Evolutionary conservation across 2,888 invertebrate genomes (phyloP).

Genomic region (Didymodactylos carnosus): DNA sequence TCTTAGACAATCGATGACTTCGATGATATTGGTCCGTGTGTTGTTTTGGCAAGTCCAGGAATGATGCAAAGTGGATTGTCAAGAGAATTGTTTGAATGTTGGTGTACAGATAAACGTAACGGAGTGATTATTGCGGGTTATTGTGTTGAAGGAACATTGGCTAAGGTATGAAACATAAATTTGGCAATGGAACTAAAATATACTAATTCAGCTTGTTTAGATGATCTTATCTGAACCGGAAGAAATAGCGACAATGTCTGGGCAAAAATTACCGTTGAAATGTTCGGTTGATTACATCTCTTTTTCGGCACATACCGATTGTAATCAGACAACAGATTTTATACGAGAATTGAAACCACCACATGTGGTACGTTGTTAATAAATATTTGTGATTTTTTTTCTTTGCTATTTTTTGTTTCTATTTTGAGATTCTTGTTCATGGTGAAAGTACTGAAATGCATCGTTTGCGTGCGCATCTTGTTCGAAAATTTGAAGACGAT

Average conservation of each 20-base stretch:
- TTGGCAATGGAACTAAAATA: not conserved
- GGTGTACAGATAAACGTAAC: slow-evolving; percentile 95
- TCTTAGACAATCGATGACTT: slow-evolving; percentile 85
- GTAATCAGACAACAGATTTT: slow-evolving; percentile 90
- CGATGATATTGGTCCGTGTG: slow-evolving; percentile 95
- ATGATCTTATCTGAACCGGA: slow-evolving; percentile 87
- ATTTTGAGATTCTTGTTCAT: slow-evolving; percentile 57
- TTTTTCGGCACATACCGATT: slow-evolving; percentile 95
- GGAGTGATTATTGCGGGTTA: slow-evolving; percentile 72
- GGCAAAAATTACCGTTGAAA: slow-evolving; percentile 79
- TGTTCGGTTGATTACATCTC: slow-evolving; percentile 98
- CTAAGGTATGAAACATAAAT: slow-evolving; percentile 6
- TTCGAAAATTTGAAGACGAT: slow-evolving; percentile 75
- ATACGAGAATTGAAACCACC: slow-evolving; percentile 77
- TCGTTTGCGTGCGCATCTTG: slow-evolving; percentile 72
- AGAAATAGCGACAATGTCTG: slow-evolving; percentile 79
- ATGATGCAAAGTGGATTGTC: slow-evolving; percentile 99
- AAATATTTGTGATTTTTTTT: slow-evolving; percentile 29
- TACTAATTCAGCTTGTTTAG: slow-evolving; percentile 21
- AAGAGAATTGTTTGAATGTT: slow-evolving; percentile 84
- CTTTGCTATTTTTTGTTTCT: slow-evolving; percentile 32
- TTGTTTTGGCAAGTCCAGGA: slow-evolving; percentile 97
- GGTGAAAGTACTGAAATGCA: slow-evolving; percentile 96
- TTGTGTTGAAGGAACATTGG: slow-evolving; percentile 11
- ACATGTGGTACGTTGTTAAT: slow-evolving; percentile 47